phyloP scores from a whole-genome alignment of 1,140 invertebrate species.

The Cotesia vestalis region DNA sequence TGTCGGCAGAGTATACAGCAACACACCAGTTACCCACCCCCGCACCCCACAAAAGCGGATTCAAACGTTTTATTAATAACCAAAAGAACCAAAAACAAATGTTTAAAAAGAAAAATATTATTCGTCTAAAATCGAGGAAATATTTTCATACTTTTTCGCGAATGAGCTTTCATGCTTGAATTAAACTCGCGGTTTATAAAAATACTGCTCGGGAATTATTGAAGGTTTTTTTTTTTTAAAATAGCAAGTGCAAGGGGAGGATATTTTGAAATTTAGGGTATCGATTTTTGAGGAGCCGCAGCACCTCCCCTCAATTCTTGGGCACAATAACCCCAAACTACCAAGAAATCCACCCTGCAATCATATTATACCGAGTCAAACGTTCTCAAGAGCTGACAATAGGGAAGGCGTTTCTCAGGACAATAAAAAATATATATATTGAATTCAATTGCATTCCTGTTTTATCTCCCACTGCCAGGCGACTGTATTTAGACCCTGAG shows the following conservation, averaged over 20 bases:
- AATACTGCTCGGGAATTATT: not conserved
- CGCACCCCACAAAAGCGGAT: slow-evolving; percentile 42
- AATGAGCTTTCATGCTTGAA: too few relatives aligned
- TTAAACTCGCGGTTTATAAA: too few relatives aligned
- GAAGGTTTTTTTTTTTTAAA: too few relatives aligned
- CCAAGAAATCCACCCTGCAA: slow-evolving; percentile 66
- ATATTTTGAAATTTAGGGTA: slow-evolving; percentile 2
- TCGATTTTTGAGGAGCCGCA: slow-evolving; percentile 48
- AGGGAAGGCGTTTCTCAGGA: slow-evolving; percentile 44
- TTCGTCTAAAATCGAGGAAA: too few relatives aligned
- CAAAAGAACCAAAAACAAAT: too few relatives aligned
- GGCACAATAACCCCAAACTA: slow-evolving; percentile 60
- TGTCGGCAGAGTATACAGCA: slow-evolving; percentile 54
- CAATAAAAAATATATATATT: slow-evolving; percentile 2
- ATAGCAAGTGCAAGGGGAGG: slow-evolving; percentile 2
- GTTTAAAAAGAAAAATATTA: too few relatives aligned
- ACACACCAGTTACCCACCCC: slow-evolving; percentile 49
- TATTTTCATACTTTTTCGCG: too few relatives aligned
- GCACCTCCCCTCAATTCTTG: slow-evolving; percentile 59
- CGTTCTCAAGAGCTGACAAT: slow-evolving; percentile 59
- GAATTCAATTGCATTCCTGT: not conserved
- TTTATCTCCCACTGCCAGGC: not conserved
- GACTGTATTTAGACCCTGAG: not conserved
- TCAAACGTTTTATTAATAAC: slow-evolving; percentile 37
- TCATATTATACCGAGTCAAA: slow-evolving; percentile 58